Evolutionary conservation across 2,797 vertebrate genomes (phyloP).

Genomic region (Manis crassicaudata): DNA sequence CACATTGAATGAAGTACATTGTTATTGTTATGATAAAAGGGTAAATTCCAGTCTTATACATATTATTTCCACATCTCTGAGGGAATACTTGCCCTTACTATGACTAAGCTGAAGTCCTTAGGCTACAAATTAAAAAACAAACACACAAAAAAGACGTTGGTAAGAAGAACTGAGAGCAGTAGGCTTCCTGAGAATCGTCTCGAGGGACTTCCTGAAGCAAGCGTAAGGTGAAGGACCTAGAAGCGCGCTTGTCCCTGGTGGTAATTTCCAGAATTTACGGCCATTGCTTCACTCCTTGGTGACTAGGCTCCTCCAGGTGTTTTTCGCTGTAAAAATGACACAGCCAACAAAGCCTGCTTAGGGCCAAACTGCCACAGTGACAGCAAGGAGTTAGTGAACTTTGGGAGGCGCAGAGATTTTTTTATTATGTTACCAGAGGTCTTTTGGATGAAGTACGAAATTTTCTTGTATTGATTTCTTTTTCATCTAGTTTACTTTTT

Average conservation of each 20-base stretch:
- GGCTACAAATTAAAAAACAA: background rate
- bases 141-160: background rate
- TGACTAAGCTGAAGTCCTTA: background rate
- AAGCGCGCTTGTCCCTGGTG: background rate
- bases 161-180: background rate
- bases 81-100: background rate
- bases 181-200: too few relatives aligned
- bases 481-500: background rate
- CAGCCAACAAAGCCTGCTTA: background rate
- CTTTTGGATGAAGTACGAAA: background rate
- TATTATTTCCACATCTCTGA: background rate
- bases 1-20: background rate
- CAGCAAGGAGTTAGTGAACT: background rate
- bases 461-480: background rate
- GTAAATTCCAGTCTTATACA: background rate
- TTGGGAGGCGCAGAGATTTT: rapidly evolving
- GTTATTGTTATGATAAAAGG: background rate
- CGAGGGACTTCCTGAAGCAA: background rate
- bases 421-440: background rate
- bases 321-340: background rate
- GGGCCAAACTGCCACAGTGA: background rate
- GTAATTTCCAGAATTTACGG: background rate
- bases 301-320: background rate
- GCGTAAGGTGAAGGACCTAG: background rate
- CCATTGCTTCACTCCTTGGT: background rate